Base-by-base conservation (phyloP, 2,888 invertebrate genomes). In the Diarsia dahlii region DNA sequence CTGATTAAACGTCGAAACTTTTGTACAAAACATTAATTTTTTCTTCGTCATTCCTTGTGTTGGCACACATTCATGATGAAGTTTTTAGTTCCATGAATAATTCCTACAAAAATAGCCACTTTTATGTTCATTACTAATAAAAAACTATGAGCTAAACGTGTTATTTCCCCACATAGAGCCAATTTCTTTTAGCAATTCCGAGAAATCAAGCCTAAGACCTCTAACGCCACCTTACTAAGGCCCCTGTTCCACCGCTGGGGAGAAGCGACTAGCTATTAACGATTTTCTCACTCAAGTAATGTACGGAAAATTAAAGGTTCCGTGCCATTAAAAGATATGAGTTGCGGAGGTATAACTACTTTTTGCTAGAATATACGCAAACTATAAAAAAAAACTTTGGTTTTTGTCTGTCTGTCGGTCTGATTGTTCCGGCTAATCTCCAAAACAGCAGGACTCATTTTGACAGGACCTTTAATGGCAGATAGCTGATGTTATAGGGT, bases 121-220 rank as follows among this genome's bases (percentile, higher is more conserved):
- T 63, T 52, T 62, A n/a, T 13, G 48, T 56, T 78, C 20, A 78
- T 48, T 23, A 50, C 54, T 20, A 66, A 80, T 54, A 54, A 34
- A 74, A 74, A 50, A 4, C 64, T 23, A 48, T 10, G 13, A 20
- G 63, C 46, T 58, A 60, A 65, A 65, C 46, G 28, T 66, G 10
- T 60, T 79, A 69, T 79, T 79, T 69, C 65, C 39, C 4, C 5
- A 54, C n/a, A 54, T 60, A 60, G 60, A 65, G 18, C n/a, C 1
- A n/a, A 28, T 74, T 62, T 15, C 28, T 48, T 50, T 67, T 58
- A 39, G 48, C 13, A 48, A n/a, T 60, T 60, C 28, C 13, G 48
- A 60, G 54, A 45, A 74, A 60, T 80, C 0, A 10, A 45, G 60
- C n/a, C 6, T 45, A 65, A 46, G n/a, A 28, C 28, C 6, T 50